Evolutionary conservation across 35 echinoderm and acorn worm genomes (phyloP).

Genomic region (Lytechinus variegatus): DNA sequence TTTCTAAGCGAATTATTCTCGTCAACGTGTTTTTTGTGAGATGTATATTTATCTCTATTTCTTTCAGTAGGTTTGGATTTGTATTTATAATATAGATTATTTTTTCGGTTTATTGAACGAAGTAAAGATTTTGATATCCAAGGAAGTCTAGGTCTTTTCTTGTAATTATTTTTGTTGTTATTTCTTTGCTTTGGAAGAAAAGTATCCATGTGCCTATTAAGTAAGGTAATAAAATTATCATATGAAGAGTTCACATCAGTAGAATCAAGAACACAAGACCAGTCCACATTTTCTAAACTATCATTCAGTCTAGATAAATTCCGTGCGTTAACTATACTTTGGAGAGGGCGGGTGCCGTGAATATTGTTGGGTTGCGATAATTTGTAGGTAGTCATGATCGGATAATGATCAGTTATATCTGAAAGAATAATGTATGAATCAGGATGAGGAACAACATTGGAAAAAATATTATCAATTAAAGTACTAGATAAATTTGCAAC

Average conservation of each 20-base stretch:
- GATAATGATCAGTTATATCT: not conserved
- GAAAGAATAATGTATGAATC: not conserved
- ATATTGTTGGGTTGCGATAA: not conserved
- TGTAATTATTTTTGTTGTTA: not conserved
- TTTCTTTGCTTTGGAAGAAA: not conserved
- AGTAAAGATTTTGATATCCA: slow-evolving; percentile 19
- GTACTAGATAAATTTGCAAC: not conserved
- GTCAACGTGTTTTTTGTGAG: too few species aligned
- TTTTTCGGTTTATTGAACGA: not conserved
- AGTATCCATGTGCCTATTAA: not conserved
- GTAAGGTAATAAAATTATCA: not conserved
- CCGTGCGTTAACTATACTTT: not conserved
- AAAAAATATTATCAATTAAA: not conserved
- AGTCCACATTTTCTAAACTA: slow-evolving; percentile 5
- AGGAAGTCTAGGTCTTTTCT: not conserved
- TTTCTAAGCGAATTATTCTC: too few species aligned
- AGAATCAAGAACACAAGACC: not conserved
- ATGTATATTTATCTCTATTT: too few species aligned
- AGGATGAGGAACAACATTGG: not conserved
- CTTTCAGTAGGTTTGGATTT: too few species aligned
- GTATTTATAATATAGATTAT: too few species aligned
- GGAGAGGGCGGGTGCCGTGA: not conserved
- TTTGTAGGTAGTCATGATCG: not conserved
- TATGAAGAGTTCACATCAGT: not conserved
- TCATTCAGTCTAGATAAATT: not conserved